phyloP scores from a whole-genome alignment of 2,113 vertebrate species.

The Protobothrops mucrosquamatus region DNA sequence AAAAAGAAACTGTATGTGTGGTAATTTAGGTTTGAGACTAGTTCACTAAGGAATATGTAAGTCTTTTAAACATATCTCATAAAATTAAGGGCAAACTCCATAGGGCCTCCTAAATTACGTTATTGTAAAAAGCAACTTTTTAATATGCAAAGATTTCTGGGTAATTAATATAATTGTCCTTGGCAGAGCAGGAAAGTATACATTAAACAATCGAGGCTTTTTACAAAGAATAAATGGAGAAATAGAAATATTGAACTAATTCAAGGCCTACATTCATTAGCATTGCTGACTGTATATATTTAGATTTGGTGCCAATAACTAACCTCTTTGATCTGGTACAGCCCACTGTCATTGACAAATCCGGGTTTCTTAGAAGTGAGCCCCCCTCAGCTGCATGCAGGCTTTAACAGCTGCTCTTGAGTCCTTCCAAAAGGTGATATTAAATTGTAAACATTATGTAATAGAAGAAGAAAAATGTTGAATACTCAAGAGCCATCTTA shows the following conservation, averaged over 20 bases:
- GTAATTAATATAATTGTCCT: background rate
- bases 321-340: background rate
- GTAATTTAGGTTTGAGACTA: background rate
- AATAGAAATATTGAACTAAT: background rate
- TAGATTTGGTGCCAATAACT: background rate
- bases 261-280: background rate
- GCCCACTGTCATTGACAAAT: background rate
- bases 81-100: constrained; percentile 1
- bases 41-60: constrained; percentile 20
- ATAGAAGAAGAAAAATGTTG: background rate
- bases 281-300: background rate
- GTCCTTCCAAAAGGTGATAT: background rate
- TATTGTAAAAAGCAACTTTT: constrained; percentile 2
- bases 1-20: background rate
- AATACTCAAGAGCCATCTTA: background rate
- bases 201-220: background rate
- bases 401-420: background rate
- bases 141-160: background rate
- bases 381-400: background rate
- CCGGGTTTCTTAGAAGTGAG: background rate
- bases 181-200: background rate
- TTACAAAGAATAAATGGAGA: background rate
- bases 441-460: background rate
- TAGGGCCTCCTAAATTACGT: constrained; percentile 9
- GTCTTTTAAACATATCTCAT: background rate